A percentile compares a stretch with the other conserved stretches of the same genome.
phyloP scores from a whole-genome alignment of 2,113 vertebrate genomes.

The Microtus ochrogaster region DNA sequence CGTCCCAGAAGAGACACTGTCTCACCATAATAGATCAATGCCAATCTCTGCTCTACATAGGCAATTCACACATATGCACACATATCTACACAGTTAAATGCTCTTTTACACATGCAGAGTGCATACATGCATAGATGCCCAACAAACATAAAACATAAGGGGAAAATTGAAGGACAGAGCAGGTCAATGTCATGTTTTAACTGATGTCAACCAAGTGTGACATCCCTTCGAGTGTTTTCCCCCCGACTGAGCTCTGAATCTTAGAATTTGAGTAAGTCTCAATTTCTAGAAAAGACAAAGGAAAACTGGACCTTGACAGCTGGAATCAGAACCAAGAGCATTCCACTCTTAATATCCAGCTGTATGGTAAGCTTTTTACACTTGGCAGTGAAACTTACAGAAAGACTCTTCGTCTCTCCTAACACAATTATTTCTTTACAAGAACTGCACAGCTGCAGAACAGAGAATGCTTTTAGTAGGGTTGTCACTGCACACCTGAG shows the following conservation, averaged over 20 bases:
- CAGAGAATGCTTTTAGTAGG: constrained; percentile 13
- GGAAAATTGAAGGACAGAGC: background rate
- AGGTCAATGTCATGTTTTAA: too few species aligned
- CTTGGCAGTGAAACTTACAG: background rate
- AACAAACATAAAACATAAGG: background rate
- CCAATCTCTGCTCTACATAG: background rate
- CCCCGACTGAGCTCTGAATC: background rate
- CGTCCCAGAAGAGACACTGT: background rate
- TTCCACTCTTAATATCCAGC: background rate
- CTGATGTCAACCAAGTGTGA: background rate
- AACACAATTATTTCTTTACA: background rate
- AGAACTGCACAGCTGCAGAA: background rate
- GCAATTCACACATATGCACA: background rate
- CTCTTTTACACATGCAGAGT: background rate
- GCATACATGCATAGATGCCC: too few species aligned
- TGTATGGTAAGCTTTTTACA: background rate
- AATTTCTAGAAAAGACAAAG: background rate
- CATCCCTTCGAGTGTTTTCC: background rate
- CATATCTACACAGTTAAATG: background rate
- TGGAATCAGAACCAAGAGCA: background rate
- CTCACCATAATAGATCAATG: background rate
- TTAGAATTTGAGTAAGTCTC: background rate
- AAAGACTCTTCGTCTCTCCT: background rate
- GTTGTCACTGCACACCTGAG: constrained; percentile 43
- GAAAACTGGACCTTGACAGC: background rate